Evolutionary conservation across 2,888 invertebrate genomes (phyloP).

Genomic region (Cylloceria caligata): DNA sequence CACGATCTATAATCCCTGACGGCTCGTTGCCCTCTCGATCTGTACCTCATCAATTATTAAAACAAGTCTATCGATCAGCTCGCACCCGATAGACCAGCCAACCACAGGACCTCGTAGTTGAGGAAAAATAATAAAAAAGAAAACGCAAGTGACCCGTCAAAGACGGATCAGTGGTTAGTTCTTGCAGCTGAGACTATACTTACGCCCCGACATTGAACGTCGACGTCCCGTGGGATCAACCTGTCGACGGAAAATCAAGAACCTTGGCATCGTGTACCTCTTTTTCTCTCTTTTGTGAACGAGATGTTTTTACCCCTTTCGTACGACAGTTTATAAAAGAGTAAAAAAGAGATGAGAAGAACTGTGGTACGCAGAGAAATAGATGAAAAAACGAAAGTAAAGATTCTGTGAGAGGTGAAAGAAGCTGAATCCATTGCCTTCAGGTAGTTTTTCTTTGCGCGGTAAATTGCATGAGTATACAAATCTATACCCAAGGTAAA

Average conservation of each 20-base stretch:
- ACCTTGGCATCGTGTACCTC: conserved; percentile 44
- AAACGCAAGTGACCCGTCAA: conserved; percentile 11
- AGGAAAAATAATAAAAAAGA: conserved; percentile 12
- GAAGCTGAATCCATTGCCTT: neutral
- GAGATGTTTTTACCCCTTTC: conserved; percentile 30
- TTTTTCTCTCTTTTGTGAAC: conserved; percentile 21
- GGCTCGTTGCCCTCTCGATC: conserved; percentile 2
- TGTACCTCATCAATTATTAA: conserved; percentile 61
- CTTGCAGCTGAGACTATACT: conserved; percentile 12
- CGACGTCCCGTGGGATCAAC: conserved; percentile 45
- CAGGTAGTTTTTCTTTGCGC: neutral
- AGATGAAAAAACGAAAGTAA: conserved; percentile 16
- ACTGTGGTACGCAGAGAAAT: neutral
- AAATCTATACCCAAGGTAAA: conserved; percentile 20
- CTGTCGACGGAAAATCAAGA: conserved; percentile 43
- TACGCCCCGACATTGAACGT: conserved; percentile 17
- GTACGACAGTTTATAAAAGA: neutral
- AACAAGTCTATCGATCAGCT: conserved; percentile 58
- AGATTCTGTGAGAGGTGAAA: neutral
- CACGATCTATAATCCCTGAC: conserved; percentile 43
- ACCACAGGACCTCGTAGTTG: neutral
- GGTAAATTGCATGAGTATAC: neutral
- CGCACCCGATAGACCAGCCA: neutral
- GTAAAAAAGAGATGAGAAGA: neutral
- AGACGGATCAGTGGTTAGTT: conserved; percentile 38